phyloP scores from a whole-genome alignment of 2,888 invertebrate genomes.

The Papilio elwesi region DNA sequence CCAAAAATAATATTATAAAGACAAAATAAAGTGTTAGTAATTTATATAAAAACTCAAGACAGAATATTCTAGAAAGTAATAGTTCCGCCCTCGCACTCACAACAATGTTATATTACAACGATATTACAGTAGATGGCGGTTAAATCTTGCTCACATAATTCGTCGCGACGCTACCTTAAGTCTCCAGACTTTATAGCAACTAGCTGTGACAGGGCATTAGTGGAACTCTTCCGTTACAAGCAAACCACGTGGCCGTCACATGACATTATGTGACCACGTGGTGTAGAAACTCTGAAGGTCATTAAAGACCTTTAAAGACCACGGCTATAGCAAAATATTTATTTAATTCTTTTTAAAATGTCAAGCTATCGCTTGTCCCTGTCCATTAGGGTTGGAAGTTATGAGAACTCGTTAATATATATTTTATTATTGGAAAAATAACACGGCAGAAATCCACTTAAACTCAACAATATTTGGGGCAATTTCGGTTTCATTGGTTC shows the following conservation, averaged over 20 bases:
- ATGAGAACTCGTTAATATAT: too few relatives aligned
- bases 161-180: constrained; percentile 4
- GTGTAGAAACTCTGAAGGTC: not conserved
- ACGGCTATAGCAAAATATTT: too few relatives aligned
- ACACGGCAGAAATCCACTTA: too few relatives aligned
- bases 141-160: constrained; percentile 17
- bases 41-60: not conserved
- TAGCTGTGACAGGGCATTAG: constrained; percentile 7
- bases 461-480: too few relatives aligned
- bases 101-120: not conserved
- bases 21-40: too few relatives aligned
- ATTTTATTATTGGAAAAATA: too few relatives aligned
- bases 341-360: too few relatives aligned
- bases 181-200: not conserved
- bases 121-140: not conserved
- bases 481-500: too few relatives aligned
- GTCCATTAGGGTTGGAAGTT: too few relatives aligned
- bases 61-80: not conserved
- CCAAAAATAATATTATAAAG: too few relatives aligned
- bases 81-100: not conserved
- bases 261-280: not conserved
- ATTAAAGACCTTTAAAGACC: too few relatives aligned
- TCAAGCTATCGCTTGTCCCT: too few relatives aligned
- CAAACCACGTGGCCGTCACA: not conserved
- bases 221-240: not conserved